A percentile compares a stretch with the other conserved stretches of the same genome.
phyloP scores from a whole-genome alignment of 2,888 invertebrate genomes.

The Acanthococcus lagerstroemiae region DNA sequence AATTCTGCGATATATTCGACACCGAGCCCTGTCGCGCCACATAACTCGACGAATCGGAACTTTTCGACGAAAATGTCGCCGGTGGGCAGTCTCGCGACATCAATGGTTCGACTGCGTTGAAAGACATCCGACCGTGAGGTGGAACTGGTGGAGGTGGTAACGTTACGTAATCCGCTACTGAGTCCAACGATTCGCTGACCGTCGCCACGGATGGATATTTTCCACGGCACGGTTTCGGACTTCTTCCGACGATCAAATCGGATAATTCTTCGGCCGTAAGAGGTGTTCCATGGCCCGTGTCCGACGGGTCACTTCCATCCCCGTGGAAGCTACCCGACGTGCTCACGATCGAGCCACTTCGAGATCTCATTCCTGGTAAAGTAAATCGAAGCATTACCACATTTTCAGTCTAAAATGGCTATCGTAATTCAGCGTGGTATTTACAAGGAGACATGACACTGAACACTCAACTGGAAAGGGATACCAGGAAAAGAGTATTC shows the following conservation, averaged over 20 bases:
- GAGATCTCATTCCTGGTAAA: slow-evolving; percentile 35
- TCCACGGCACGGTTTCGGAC: slow-evolving; percentile 42
- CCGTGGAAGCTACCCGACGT: slow-evolving; percentile 71
- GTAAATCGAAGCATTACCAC: not conserved
- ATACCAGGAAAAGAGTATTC: too few relatives aligned
- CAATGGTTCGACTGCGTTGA: slow-evolving; percentile 8
- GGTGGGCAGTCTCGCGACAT: slow-evolving; percentile 18
- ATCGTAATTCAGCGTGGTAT: too few relatives aligned
- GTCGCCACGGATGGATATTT: slow-evolving; percentile 67
- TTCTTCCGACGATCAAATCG: slow-evolving; percentile 67
- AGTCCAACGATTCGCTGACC: slow-evolving; percentile 74
- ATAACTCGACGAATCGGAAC: slow-evolving; percentile 15
- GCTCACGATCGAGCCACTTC: slow-evolving; percentile 67
- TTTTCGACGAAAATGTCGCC: slow-evolving; percentile 15
- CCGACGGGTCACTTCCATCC: slow-evolving; percentile 80
- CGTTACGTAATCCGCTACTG: slow-evolving; percentile 82
- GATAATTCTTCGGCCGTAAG: slow-evolving; percentile 74
- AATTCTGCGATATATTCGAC: not conserved
- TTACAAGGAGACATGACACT: too few relatives aligned
- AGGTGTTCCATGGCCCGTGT: slow-evolving; percentile 57
- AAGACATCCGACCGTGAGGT: slow-evolving; percentile 1
- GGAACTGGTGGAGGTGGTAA: slow-evolving; percentile 42
- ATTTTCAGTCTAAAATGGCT: not conserved
- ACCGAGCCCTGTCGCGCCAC: slow-evolving; percentile 15
- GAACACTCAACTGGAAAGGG: too few relatives aligned